Conservation (phyloP, 2,797 vertebrate genomes). For the Leptodactylus fallax region DNA sequence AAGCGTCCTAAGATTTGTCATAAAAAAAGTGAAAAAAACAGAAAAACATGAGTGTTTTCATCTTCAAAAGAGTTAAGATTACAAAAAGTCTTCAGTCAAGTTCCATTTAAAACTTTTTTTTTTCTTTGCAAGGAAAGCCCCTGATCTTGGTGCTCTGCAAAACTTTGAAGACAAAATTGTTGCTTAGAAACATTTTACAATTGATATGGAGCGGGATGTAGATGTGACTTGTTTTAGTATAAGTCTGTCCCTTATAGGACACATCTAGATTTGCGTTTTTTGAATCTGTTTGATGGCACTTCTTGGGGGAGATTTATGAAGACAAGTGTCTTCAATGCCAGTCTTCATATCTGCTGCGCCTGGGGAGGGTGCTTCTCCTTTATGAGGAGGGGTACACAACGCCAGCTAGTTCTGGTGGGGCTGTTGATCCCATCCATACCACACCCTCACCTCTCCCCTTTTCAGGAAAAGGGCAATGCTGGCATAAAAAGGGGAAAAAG, state of each 20-base stretch:
- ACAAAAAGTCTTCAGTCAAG: constrained; percentile 2
- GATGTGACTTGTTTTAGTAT: background rate
- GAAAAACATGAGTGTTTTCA: constrained; percentile 3
- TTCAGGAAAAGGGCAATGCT: too few relatives aligned
- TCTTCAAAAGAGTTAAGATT: constrained; percentile 27
- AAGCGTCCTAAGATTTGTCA: constrained; percentile 16
- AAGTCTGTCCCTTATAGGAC: too few relatives aligned
- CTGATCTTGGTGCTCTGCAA: background rate
- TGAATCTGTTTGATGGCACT: background rate
- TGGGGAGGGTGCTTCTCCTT: too few relatives aligned
- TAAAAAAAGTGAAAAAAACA: background rate
- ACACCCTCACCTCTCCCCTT: too few relatives aligned
- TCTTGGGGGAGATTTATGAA: background rate
- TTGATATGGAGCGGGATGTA: background rate
- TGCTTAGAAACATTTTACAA: background rate
- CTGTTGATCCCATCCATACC: too few relatives aligned
- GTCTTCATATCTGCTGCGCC: too few relatives aligned
- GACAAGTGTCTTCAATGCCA: too few relatives aligned
- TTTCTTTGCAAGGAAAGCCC: background rate
- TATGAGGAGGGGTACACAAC: too few relatives aligned
- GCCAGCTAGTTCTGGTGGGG: too few relatives aligned
- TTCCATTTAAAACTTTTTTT: constrained; percentile 18
- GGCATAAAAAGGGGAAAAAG: too few relatives aligned
- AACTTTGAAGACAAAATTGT: constrained; percentile 19
- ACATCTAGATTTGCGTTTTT: too few relatives aligned